A percentile compares a stretch with the other conserved stretches of the same genome.
Conservation (phyloP, 2,113 vertebrate genomes). For the Vireo altiloquus region DNA sequence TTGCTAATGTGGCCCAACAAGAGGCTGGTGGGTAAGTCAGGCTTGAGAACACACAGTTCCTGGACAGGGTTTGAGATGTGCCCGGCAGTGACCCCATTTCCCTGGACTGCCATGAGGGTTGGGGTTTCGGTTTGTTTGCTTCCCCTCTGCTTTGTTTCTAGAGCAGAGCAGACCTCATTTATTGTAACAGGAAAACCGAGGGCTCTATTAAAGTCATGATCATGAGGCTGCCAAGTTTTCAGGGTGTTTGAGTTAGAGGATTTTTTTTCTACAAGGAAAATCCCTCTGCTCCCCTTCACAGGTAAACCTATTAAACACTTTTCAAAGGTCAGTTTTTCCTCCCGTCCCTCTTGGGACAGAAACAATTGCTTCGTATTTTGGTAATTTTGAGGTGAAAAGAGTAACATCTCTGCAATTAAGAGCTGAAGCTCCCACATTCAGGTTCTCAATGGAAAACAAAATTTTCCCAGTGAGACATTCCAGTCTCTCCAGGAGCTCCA, state of each 20-base stretch:
- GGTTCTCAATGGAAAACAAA: neutral
- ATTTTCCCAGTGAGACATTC: neutral
- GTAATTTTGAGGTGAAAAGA: neutral
- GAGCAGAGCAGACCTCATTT: conserved; percentile 2
- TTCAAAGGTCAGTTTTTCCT: neutral
- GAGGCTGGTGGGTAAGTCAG: neutral
- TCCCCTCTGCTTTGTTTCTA: conserved; percentile 41
- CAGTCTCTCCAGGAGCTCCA: neutral
- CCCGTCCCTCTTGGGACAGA: neutral
- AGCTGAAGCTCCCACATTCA: neutral
- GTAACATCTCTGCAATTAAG: neutral
- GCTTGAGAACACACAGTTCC: conserved; percentile 28
- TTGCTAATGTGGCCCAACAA: conserved; percentile 40
- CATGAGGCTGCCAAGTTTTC: neutral
- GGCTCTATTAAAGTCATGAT: neutral
- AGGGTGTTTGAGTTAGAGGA: neutral
- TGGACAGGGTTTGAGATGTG: conserved; percentile 6
- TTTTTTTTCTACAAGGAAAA: neutral
- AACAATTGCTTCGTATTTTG: neutral
- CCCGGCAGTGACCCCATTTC: neutral
- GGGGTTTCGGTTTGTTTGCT: conserved; percentile 16
- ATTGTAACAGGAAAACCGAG: neutral
- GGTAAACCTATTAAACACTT: neutral
- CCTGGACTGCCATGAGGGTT: neutral
- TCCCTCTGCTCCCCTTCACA: neutral